Base-by-base conservation (phyloP, 2,113 vertebrate genomes). In the Psammodynastes pulverulentus region DNA sequence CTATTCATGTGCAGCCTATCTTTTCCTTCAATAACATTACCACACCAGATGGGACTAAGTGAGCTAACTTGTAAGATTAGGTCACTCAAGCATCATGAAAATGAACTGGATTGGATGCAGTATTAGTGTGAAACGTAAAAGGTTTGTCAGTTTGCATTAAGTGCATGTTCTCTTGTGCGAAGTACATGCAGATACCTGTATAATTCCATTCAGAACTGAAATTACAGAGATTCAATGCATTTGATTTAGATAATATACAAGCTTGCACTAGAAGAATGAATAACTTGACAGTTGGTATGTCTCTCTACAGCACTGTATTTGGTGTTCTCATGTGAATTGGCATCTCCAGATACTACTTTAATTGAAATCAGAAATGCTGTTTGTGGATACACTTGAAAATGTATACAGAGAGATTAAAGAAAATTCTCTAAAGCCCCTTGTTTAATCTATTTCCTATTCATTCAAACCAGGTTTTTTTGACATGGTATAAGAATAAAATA, bases 1-100 rank as follows among this genome's bases (percentile, higher is more conserved):
- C 24, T 86, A 48, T 26, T 86, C 67, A 17, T 86, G 23, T 86
- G 45, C 85, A 86, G 84, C 43, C 1, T 26, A 3, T 90, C 10
- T 85, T 43, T 23, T 58, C n/a, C 46, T 87, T 79, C 89, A n/a
- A n/a, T 91, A 84, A 62, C 17, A 4, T 5, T 53, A 2, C 9
- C 39, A 19, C 6, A 12, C 85, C 87, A 93, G 86, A 29, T 94
- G 89, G 13, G 13, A 0, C 67, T 84, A 89, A 51, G 45, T 34
- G 53, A 62, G 51, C 39, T 94, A 62, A 85, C 23, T 90, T 48
- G 39, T 56, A 93, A 53, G 26, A 49, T 87, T 53, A 54, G 8
- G 62, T 51, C 93, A 89, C 34, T 23, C 90, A 54, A 84, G 90
- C 84, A 91, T 43, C 29, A 90, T 87, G 58, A 89, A 45, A 24